Base-by-base conservation (phyloP, 2,113 vertebrate species). In the Microtus richardsoni region DNA sequence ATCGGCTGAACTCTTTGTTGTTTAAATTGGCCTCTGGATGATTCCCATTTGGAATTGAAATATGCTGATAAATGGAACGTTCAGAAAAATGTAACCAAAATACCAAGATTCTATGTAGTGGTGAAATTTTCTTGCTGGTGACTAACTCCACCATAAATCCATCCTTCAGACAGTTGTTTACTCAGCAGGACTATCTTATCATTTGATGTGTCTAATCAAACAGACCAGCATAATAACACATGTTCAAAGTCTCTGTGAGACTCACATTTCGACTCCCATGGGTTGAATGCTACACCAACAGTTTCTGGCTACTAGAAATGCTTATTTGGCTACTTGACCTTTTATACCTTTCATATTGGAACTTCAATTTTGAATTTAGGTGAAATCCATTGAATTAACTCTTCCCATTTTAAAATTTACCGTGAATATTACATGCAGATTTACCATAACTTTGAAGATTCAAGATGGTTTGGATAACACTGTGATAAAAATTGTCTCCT, bases 121-220 rank as follows among this genome's bases (percentile, higher is more conserved):
- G 26, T 78, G 58, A 92, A 80, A 88, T 77, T 68, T 58, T 19
- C 86, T 66, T 96, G 24, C 62, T 83, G 17, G 22, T 93, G 52
- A 90, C 58, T 47, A 47, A 21, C 11, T 68, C 39, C 36, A 7
- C 16, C 52, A 33, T 39, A 12, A 64, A 22, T 21, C 11, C 71
- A 19, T 21, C 11, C 75, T 91, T 52, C 77, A 82, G 36, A 30
- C 3, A 9, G 28, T 26, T 73, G 58, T 92, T 92, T 64, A 30
- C 41, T 94, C 80, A 39, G 49, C 26, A 70, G 92, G 74, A 84
- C 78, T 49, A 71, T 44, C 28, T 82, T 91, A 60, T 88, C 90
- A 85, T 95, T 82, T 44, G 39, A 84, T 58, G 73, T 86, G 52
- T 88, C 73, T 94, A 87, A 91, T 94, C 78, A 70, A 78, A 86